Conservation (phyloP, 2,888 invertebrate genomes). For the Drepanosiphum platanoidis region DNA sequence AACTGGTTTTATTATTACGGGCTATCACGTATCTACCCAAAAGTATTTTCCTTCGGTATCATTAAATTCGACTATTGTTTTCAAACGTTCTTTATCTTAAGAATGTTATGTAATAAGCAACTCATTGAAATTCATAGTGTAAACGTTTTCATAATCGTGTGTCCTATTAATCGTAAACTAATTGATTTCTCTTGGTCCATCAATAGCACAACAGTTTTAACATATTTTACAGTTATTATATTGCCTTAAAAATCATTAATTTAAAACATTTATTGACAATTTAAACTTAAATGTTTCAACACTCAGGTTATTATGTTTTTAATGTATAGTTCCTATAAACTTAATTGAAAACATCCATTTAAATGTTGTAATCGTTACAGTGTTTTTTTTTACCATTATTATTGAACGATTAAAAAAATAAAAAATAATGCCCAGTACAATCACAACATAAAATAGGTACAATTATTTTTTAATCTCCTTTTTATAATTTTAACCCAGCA, state of each 20-base stretch:
- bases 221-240: too few relatives aligned
- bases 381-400: neutral
- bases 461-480: neutral
- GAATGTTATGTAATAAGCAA: neutral
- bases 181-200: neutral
- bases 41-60: neutral
- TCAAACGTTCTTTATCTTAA: neutral
- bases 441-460: neutral
- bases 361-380: too few relatives aligned
- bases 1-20: neutral
- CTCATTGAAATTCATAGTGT: too few relatives aligned
- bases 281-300: neutral
- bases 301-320: neutral
- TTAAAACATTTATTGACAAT: neutral
- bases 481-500: neutral
- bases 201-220: neutral
- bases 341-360: neutral
- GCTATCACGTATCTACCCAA: neutral
- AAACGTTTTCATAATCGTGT: too few relatives aligned
- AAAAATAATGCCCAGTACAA: neutral
- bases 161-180: neutral
- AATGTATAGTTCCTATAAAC: neutral
- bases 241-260: neutral
- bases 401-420: neutral
- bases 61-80: neutral